A percentile compares a stretch with the other conserved stretches of the same genome.
Evolutionary conservation across 2,113 vertebrate species (phyloP).

Genomic region (Myotis lucifugus): DNA sequence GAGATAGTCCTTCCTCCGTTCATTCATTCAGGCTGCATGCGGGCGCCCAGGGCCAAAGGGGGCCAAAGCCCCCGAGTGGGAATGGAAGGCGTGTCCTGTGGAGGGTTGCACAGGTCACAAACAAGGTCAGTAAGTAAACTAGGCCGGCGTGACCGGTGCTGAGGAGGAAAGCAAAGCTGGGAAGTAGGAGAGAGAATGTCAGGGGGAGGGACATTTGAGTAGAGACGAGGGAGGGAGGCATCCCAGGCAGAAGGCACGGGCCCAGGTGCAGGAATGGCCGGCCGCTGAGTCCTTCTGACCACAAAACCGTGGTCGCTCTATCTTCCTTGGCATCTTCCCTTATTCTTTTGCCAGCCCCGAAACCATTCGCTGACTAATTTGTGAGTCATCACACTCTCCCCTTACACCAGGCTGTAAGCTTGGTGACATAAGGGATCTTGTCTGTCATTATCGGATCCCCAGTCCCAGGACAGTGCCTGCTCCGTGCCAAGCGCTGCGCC

Average conservation of each 20-base stretch:
- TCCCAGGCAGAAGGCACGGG: neutral
- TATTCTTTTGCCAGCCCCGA: neutral
- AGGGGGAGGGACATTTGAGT: neutral
- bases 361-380: neutral
- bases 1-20: neutral
- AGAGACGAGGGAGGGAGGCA: neutral
- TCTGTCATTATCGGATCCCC: neutral
- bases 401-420: neutral
- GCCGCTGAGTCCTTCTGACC: neutral
- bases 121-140: neutral
- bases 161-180: neutral
- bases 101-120: neutral
- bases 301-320: neutral
- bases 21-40: neutral
- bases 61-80: neutral
- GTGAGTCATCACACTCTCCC: neutral
- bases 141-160: accelerated
- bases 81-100: neutral
- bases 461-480: neutral
- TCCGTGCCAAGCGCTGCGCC: neutral
- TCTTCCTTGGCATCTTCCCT: neutral
- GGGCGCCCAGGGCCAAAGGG: neutral
- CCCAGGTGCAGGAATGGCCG: neutral
- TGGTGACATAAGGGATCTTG: neutral
- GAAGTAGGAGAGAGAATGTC: neutral